Evolutionary conservation across 2,797 vertebrate species (phyloP).

Genomic region (Heteromormyrus szaboi): DNA sequence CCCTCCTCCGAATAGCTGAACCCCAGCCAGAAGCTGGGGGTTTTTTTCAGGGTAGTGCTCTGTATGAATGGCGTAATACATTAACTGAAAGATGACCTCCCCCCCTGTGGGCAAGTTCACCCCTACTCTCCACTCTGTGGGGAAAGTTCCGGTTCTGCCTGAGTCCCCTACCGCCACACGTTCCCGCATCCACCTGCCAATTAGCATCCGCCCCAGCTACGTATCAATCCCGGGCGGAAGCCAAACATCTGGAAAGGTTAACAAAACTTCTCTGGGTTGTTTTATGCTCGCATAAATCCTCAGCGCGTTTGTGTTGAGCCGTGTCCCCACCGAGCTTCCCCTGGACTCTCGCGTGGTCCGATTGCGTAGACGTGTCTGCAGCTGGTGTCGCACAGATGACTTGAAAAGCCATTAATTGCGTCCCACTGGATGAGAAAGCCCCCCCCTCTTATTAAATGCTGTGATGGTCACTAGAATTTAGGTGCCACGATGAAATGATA

Average conservation of each 20-base stretch:
- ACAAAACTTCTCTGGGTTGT: neutral
- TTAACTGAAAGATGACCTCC: neutral
- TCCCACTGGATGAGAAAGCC: neutral
- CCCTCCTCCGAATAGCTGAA: neutral
- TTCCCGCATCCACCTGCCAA: neutral
- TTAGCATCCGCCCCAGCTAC: neutral
- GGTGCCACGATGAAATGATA: neutral
- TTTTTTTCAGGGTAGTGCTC: neutral
- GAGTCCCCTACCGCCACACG: neutral
- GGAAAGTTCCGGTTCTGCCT: neutral
- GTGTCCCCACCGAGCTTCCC: neutral
- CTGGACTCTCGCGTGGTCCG: neutral
- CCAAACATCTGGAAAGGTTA: conserved; percentile 17
- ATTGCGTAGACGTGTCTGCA: neutral
- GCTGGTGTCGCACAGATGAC: neutral
- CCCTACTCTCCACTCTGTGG: neutral
- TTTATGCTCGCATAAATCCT: conserved; percentile 9
- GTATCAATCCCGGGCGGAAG: neutral
- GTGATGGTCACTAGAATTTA: neutral
- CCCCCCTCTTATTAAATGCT: neutral
- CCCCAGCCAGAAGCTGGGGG: neutral
- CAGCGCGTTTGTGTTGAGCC: neutral
- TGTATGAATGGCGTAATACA: neutral
- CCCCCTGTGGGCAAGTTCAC: neutral
- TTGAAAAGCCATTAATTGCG: neutral